A percentile compares a stretch with the other conserved stretches of the same genome.
phyloP scores from a whole-genome alignment of 1,140 invertebrate genomes.

The Calephelis nemesis region DNA sequence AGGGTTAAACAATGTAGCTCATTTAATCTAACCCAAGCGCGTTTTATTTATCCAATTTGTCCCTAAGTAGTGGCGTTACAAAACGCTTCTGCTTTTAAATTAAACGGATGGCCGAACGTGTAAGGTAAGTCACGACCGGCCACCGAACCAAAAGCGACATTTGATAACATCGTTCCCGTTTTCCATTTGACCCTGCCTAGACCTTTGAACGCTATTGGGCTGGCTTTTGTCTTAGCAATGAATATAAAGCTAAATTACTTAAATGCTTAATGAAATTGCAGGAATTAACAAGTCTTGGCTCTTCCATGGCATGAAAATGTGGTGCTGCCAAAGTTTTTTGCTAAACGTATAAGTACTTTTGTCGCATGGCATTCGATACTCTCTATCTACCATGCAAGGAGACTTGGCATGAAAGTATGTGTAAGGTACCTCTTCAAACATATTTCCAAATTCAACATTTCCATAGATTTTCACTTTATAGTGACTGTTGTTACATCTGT shows the following conservation, averaged over 20 bases:
- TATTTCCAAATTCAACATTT: no score
- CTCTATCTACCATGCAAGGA: no score
- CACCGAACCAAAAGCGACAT: slow-evolving; percentile 71
- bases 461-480: no score
- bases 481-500: no score
- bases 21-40: no score
- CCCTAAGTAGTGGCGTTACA: neutral
- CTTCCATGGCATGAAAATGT: neutral
- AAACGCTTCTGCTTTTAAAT: slow-evolving; percentile 29
- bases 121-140: slow-evolving; percentile 75
- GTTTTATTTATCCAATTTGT: no score
- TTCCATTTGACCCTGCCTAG: slow-evolving; percentile 9
- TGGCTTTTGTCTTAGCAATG: slow-evolving; percentile 7
- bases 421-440: no score
- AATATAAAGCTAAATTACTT: slow-evolving; percentile 14
- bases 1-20: no score
- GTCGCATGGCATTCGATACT: no score
- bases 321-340: no score
- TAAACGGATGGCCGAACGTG: slow-evolving; percentile 35
- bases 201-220: slow-evolving; percentile 14
- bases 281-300: neutral
- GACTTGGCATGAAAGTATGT: no score
- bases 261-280: slow-evolving; percentile 15
- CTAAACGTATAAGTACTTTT: no score
- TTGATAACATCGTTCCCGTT: slow-evolving; percentile 65